Evolutionary conservation across 1,140 invertebrate species (phyloP).

Genomic region (Drosophila tsacasi): DNA sequence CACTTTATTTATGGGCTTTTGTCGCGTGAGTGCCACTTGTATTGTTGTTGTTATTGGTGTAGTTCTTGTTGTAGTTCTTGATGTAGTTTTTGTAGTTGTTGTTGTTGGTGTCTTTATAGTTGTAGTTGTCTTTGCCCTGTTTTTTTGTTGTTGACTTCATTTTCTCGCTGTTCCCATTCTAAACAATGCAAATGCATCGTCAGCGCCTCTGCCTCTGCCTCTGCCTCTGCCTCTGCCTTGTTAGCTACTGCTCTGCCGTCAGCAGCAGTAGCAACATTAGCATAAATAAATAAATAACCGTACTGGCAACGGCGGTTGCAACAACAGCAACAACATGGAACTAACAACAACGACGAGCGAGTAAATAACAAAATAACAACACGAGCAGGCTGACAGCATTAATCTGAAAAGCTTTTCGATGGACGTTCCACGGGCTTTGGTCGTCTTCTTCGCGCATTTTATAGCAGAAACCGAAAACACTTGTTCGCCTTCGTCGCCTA

Average conservation of each 20-base stretch:
- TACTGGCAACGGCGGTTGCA: conserved; percentile 46
- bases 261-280: conserved; percentile 67
- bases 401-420: conserved; percentile 63
- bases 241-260: neutral
- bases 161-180: conserved; percentile 74
- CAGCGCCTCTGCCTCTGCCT: conserved; percentile 38
- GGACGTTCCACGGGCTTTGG: conserved; percentile 47
- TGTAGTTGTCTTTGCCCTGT: conserved; percentile 32
- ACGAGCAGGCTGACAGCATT: conserved; percentile 26
- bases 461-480: conserved; percentile 46
- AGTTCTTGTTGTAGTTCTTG: conserved; percentile 18
- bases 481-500: conserved; percentile 50
- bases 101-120: neutral
- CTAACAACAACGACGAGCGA: conserved; percentile 43
- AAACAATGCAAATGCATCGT: conserved; percentile 72
- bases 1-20: conserved; percentile 67
- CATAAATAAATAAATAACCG: conserved; percentile 83
- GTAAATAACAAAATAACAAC: conserved; percentile 63
- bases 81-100: no score
- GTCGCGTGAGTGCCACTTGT: conserved; percentile 75
- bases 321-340: conserved; percentile 32
- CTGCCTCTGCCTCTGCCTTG: neutral
- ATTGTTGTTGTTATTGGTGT: conserved; percentile 18
- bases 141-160: conserved; percentile 34
- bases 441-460: conserved; percentile 21